These are phyloP conservation scores for Drymodes brunneopygia DNA, from an alignment of 2,113 vertebrate genomes.

Conservation along the genomic window DNA sequence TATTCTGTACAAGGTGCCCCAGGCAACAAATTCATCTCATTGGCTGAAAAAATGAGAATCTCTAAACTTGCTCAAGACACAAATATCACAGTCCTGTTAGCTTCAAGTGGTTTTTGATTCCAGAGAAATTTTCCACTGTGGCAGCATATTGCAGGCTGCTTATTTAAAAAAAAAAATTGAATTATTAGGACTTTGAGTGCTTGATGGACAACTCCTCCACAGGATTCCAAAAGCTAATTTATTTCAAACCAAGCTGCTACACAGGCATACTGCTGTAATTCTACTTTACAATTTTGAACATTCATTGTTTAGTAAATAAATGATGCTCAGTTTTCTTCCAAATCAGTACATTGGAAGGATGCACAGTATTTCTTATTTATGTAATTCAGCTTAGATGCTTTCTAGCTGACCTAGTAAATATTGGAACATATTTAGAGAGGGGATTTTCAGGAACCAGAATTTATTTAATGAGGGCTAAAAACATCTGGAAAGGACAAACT, in stretches of 20 bases:
- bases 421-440: not conserved
- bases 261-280: not conserved
- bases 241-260: not conserved
- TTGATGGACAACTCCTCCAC: not conserved
- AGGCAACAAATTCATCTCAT: not conserved
- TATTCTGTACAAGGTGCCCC: not conserved
- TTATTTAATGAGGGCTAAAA: conserved; percentile 23
- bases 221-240: not conserved
- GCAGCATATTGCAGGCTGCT: fast-evolving
- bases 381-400: not conserved
- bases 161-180: not conserved
- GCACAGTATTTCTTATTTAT: not conserved
- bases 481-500: conserved; percentile 29
- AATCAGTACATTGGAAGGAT: not conserved
- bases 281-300: not conserved
- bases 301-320: not conserved
- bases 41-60: fast-evolving
- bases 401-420: conserved; percentile 29
- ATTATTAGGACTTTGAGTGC: not conserved
- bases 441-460: conserved; percentile 53
- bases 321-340: not conserved
- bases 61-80: not conserved
- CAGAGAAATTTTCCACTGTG: not conserved
- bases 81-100: not conserved
- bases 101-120: not conserved